These are phyloP conservation scores for Psittacula echo DNA, from an alignment of 2,797 vertebrate species.

Conservation along the genomic window DNA sequence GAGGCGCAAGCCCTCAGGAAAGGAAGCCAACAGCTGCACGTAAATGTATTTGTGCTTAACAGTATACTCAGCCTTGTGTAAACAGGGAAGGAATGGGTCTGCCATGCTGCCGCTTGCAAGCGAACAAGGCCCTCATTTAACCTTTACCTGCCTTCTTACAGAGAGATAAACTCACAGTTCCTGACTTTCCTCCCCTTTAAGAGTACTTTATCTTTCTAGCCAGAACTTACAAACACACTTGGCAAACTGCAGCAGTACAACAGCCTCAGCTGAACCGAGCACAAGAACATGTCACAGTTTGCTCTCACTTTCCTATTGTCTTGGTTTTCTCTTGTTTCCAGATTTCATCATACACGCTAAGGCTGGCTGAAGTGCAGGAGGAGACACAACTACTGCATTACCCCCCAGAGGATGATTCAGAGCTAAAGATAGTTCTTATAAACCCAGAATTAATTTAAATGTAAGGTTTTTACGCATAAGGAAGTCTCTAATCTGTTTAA, in stretches of 20 bases:
- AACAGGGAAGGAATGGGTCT: neutral
- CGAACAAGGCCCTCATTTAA: neutral
- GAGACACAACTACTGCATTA: neutral
- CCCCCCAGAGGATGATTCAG: neutral
- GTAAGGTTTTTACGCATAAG: constrained; percentile 85
- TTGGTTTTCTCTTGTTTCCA: neutral
- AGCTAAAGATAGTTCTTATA: neutral
- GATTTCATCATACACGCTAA: neutral
- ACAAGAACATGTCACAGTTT: neutral
- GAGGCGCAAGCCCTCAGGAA: rapidly evolving
- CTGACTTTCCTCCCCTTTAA: neutral
- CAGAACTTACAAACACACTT: neutral
- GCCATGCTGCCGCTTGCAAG: neutral
- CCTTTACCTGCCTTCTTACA: neutral
- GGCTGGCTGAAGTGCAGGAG: neutral
- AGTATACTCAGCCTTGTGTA: neutral
- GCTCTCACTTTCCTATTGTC: constrained; percentile 8
- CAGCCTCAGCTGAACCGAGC: neutral
- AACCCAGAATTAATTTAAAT: neutral
- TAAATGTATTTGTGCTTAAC: neutral
- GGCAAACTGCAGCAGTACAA: neutral
- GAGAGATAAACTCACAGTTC: neutral
- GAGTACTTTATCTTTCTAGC: neutral
- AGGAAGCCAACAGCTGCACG: neutral
- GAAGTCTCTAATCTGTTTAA: constrained; percentile 94